phyloP scores from a whole-genome alignment of 1,140 invertebrate species.

The Platorchestia sp. region DNA sequence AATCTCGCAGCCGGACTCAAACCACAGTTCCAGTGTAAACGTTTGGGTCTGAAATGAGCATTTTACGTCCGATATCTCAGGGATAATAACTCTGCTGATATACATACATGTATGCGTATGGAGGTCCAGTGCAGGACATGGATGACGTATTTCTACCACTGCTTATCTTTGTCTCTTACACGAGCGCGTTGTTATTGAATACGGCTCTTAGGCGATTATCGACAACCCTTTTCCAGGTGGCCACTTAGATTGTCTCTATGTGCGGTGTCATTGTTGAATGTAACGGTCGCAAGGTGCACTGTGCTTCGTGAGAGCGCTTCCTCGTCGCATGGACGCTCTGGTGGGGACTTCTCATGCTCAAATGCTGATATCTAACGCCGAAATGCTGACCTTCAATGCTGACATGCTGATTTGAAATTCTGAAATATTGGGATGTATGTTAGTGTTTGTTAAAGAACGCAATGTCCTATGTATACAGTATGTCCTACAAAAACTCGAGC shows the following conservation, averaged over 20 bases:
- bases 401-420: too few species aligned
- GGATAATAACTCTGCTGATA: neutral
- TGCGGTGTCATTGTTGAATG: neutral
- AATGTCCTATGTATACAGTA: too few species aligned
- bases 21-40: neutral
- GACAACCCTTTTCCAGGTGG: neutral
- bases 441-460: too few species aligned
- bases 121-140: neutral
- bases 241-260: neutral
- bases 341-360: neutral
- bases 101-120: neutral
- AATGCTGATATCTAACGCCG: too few species aligned
- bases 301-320: neutral
- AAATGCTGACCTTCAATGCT: too few species aligned
- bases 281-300: neutral
- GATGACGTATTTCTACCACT: neutral
- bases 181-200: neutral
- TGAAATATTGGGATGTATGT: too few species aligned
- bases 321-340: neutral
- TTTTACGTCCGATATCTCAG: neutral
- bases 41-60: neutral
- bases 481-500: too few species aligned
- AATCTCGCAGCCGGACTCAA: neutral
- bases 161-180: neutral
- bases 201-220: neutral